Percentiles rank a stretch among this genome's conserved stretches.
Conservation (phyloP, 1,140 invertebrate genomes). For the Nasonia vitripennis region DNA sequence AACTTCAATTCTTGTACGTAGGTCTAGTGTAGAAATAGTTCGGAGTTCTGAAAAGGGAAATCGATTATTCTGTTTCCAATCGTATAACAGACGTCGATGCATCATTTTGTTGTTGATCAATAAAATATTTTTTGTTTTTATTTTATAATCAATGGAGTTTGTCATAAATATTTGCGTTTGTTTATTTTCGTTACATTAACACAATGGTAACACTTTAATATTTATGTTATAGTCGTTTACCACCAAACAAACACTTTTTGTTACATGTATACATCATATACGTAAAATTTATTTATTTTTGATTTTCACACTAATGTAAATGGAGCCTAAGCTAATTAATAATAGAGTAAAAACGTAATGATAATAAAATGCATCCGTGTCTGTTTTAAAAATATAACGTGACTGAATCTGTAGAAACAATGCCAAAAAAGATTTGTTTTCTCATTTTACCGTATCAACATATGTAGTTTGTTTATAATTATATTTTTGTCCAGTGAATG, state of each 20-base stretch:
- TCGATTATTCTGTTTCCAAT: not conserved
- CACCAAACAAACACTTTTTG: not conserved
- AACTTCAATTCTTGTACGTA: conserved; percentile 4
- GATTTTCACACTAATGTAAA: not conserved
- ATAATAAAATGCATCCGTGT: conserved; percentile 17
- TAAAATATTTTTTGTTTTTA: not conserved
- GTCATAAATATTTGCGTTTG: not conserved
- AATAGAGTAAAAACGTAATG: not conserved
- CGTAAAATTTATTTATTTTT: not conserved
- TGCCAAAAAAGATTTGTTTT: conserved; percentile 40
- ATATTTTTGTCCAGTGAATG: conserved; percentile 38
- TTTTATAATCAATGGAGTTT: not conserved
- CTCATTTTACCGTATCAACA: conserved; percentile 5
- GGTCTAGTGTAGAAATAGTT: not conserved
- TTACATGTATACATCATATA: not conserved
- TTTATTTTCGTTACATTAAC: not conserved
- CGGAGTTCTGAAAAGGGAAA: not conserved
- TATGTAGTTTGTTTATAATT: conserved; percentile 26
- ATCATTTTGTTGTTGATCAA: not conserved
- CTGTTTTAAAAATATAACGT: conserved; percentile 14
- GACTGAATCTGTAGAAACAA: conserved; percentile 41
- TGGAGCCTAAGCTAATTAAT: not conserved
- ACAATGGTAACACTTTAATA: not conserved
- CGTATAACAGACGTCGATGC: not conserved
- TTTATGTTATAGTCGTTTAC: not conserved